Evolutionary conservation across 2,888 invertebrate species (phyloP), one percentile per base, ranked within the genome.

Genomic region (Malachius bipustulatus): DNA sequence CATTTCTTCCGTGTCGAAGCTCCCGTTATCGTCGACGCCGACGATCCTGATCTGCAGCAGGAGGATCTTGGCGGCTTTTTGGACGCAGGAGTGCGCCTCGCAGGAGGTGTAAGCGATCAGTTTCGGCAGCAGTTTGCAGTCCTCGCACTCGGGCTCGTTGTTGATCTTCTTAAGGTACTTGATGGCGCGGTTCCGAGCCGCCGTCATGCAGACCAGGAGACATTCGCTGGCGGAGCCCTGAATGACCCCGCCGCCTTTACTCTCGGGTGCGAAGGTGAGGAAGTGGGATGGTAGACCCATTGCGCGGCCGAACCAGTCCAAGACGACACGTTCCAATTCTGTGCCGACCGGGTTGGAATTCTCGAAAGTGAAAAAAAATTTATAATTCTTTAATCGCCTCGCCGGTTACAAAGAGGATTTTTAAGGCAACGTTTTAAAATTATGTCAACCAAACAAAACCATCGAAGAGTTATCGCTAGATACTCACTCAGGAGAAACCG

Each of bases 331-430:
- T 62, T 88, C 87, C 31, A 88, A 60, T 66, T 96, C 96, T 26
- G 94, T 93, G 59, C 90, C 90, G 2, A 93, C 91, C 2, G 96
- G 94, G 66, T 90, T 90, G n/a, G 94, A 91, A 11, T 93, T 93
- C 89, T 89, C 66, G 37, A 71, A 57, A n/a, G n/a, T n/a, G n/a
- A n/a, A n/a, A n/a, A n/a, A n/a, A n/a, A n/a, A n/a, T n/a, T n/a
- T n/a, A n/a, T n/a, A n/a, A n/a, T n/a, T n/a, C n/a, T n/a, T n/a
- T n/a, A n/a, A n/a, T n/a, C n/a, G n/a, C n/a, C n/a, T n/a, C n/a
- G n/a, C n/a, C n/a, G n/a, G n/a, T n/a, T n/a, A n/a, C n/a, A n/a
- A n/a, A n/a, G n/a, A n/a, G n/a, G n/a, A n/a, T n/a, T n/a, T n/a
- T n/a, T n/a, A n/a, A n/a, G n/a, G n/a, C n/a, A n/a, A n/a, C n/a